Evolutionary conservation across 2,888 invertebrate genomes (phyloP).

Genomic region (Cosmia trapezina): DNA sequence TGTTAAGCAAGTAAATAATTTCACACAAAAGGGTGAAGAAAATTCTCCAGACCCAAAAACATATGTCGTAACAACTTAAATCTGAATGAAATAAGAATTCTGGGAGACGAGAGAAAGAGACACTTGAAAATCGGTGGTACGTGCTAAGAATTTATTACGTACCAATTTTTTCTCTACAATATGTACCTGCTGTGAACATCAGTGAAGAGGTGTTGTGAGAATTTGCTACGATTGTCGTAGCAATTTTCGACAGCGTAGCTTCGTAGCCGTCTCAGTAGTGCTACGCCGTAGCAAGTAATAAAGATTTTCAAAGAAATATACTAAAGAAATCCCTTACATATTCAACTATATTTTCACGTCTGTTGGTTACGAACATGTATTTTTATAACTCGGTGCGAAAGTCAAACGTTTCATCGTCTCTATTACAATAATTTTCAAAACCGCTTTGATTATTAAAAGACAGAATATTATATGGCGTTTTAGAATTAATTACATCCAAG

Average conservation of each 20-base stretch:
- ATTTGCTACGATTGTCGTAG: constrained; percentile 51
- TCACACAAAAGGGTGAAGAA: constrained; percentile 57
- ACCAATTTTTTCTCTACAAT: constrained; percentile 54
- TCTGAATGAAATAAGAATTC: constrained; percentile 77
- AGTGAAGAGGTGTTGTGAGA: constrained; percentile 32
- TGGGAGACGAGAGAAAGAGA: constrained; percentile 73
- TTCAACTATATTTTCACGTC: constrained; percentile 7
- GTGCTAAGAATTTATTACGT: constrained; percentile 74
- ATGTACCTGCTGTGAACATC: constrained; percentile 47
- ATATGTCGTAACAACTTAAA: constrained; percentile 71
- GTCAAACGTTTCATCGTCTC: constrained; percentile 15
- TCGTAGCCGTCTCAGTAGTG: constrained; percentile 13
- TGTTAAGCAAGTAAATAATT: constrained; percentile 84
- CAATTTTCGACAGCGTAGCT: constrained; percentile 32
- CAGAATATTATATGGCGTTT: constrained; percentile 44
- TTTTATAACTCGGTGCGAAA: constrained; percentile 3
- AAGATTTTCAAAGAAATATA: constrained; percentile 23
- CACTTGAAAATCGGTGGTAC: constrained; percentile 82
- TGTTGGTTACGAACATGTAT: constrained; percentile 9
- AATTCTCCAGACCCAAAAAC: constrained; percentile 65
- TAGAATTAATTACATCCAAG: constrained; percentile 60
- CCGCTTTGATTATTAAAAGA: constrained; percentile 44
- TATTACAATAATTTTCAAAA: constrained; percentile 32
- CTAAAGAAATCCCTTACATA: constrained; percentile 3
- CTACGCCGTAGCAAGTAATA: constrained; percentile 37